Percentiles rank a stretch among this genome's conserved stretches.
Conservation (phyloP, 2,888 invertebrate genomes). For the Apamea crenata region DNA sequence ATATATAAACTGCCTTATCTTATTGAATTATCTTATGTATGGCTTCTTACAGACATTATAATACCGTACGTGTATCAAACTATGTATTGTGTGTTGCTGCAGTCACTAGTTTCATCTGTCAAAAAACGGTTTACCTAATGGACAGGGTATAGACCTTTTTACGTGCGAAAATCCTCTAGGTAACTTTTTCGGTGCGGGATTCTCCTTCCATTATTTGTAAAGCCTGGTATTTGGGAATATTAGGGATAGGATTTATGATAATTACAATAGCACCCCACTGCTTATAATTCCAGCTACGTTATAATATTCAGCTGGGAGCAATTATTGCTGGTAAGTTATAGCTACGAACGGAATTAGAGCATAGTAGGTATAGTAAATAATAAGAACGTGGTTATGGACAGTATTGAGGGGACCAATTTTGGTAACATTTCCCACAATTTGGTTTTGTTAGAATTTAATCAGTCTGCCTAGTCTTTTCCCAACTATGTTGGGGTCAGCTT, state of each 20-base stretch:
- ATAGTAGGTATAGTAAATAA: conserved; percentile 17
- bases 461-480: background rate
- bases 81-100: too few relatives aligned
- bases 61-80: too few relatives aligned
- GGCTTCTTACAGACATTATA: too few relatives aligned
- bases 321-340: conserved; percentile 42
- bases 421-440: background rate
- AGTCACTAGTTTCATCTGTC: too few relatives aligned
- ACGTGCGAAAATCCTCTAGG: background rate
- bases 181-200: background rate
- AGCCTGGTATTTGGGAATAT: conserved; percentile 15
- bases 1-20: too few relatives aligned
- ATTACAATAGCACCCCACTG: conserved; percentile 18
- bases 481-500: background rate
- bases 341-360: conserved; percentile 13
- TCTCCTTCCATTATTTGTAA: background rate
- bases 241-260: conserved; percentile 37
- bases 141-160: background rate
- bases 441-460: background rate
- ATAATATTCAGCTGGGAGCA: conserved; percentile 32
- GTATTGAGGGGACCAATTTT: conserved; percentile 2
- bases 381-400: background rate
- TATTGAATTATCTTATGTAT: too few relatives aligned
- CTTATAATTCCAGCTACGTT: conserved; percentile 37
- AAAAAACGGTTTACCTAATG: too few relatives aligned